Percentiles rank a stretch among this genome's conserved stretches.
phyloP scores from a whole-genome alignment of 2,888 invertebrate genomes.

The Eupeodes latifasciatus region DNA sequence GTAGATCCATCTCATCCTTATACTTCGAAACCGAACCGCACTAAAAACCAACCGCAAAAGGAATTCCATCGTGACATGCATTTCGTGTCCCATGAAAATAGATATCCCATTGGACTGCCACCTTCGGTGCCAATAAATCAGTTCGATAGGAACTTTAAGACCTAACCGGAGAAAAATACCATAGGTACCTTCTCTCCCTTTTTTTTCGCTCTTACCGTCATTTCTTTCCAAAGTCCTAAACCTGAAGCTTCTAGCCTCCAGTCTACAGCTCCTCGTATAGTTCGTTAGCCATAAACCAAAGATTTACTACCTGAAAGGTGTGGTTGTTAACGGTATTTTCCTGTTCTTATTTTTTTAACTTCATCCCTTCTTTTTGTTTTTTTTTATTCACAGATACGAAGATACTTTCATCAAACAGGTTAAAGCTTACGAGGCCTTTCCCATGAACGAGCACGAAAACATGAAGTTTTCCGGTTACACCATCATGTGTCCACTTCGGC shows the following conservation, averaged over 20 bases:
- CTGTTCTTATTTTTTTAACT: conserved; percentile 6
- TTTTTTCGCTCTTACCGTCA: too few species aligned
- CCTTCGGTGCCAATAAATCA: conserved; percentile 73
- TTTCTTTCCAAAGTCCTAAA: conserved; percentile 1
- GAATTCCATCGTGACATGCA: conserved; percentile 72
- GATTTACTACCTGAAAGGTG: conserved; percentile 65
- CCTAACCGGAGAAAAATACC: conserved; percentile 2
- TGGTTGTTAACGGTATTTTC: conserved; percentile 56
- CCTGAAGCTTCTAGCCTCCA: not conserved
- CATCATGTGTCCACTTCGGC: conserved; percentile 82
- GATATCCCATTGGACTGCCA: conserved; percentile 73
- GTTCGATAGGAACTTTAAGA: conserved; percentile 71
- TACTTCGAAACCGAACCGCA: not conserved
- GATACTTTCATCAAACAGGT: conserved; percentile 80
- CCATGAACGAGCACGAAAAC: conserved; percentile 85
- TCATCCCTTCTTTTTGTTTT: not conserved
- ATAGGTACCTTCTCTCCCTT: not conserved
- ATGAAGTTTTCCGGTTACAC: conserved; percentile 84
- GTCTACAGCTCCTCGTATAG: not conserved
- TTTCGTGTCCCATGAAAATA: conserved; percentile 72
- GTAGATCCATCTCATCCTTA: not conserved
- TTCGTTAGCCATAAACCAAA: conserved; percentile 44
- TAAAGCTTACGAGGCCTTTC: conserved; percentile 81
- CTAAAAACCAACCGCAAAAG: conserved; percentile 11
- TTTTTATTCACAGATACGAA: conserved; percentile 77